Conservation (phyloP, 2,113 vertebrate genomes). For the Verasper variegatus region DNA sequence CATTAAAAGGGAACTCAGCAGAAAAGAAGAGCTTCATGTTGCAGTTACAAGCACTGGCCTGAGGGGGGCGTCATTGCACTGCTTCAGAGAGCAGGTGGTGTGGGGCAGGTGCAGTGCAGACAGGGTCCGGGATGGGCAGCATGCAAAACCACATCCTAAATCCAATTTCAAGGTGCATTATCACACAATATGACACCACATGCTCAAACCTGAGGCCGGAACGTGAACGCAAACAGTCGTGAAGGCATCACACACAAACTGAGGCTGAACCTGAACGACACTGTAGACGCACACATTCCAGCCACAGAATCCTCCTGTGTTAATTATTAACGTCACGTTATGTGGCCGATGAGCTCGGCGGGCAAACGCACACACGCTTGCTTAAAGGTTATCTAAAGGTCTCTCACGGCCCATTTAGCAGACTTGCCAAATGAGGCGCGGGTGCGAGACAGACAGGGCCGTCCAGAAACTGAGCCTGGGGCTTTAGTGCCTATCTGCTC, state of each 20-base stretch:
- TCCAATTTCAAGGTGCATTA: constrained; percentile 32
- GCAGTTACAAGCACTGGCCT: constrained; percentile 56
- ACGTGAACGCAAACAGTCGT: not conserved
- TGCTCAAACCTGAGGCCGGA: constrained; percentile 26
- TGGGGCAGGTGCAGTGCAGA: constrained; percentile 50
- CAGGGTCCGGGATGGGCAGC: constrained; percentile 39
- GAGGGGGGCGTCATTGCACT: constrained; percentile 53
- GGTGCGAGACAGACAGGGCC: constrained; percentile 56
- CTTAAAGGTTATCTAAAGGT: constrained; percentile 80
- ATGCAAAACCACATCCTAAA: constrained; percentile 54
- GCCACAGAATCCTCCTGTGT: constrained; percentile 32
- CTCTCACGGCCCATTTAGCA: constrained; percentile 76
- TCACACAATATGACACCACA: constrained; percentile 27
- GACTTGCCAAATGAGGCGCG: constrained; percentile 66
- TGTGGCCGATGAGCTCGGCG: constrained; percentile 44
- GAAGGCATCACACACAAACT: not conserved
- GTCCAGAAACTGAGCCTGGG: constrained; percentile 46
- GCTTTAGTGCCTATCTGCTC: constrained; percentile 42
- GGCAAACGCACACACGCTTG: constrained; percentile 39
- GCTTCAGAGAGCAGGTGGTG: not conserved
- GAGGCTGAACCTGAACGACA: not conserved
- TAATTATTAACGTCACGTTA: constrained; percentile 71
- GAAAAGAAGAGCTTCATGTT: not conserved
- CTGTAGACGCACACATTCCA: constrained; percentile 1
- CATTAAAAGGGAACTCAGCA: no score